A percentile compares a stretch with the other conserved stretches of the same genome.
phyloP scores from a whole-genome alignment of 2,113 vertebrate genomes.

The human (Homo sapiens) region DNA sequence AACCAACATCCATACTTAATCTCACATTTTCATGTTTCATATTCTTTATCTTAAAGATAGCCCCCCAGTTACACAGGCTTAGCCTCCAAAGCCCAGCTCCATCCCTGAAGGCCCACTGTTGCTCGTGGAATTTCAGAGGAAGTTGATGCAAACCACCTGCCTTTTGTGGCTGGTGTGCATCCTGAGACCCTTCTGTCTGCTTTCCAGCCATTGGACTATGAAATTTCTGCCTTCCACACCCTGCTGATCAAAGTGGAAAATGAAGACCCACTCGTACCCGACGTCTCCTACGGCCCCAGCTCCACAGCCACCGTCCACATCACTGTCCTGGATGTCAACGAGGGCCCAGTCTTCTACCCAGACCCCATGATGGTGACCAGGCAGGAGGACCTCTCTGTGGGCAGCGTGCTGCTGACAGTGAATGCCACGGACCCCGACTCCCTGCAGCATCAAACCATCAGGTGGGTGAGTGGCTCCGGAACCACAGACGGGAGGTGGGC shows the following conservation, averaged over 20 bases:
- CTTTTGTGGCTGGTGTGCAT: fast-evolving
- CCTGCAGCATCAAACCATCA: slow-evolving; percentile 93
- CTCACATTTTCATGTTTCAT: neutral
- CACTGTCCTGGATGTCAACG: slow-evolving; percentile 93
- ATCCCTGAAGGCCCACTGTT: fast-evolving
- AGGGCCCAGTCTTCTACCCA: slow-evolving; percentile 94
- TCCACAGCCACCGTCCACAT: slow-evolving; percentile 95
- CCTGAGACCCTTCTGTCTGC: neutral
- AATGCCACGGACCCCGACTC: slow-evolving; percentile 96
- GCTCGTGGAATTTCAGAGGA: fast-evolving
- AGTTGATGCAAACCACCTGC: fast-evolving
- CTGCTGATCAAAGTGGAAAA: slow-evolving; percentile 97
- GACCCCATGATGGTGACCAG: slow-evolving; percentile 92
- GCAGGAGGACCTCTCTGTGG: slow-evolving; percentile 91
- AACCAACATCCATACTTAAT: neutral
- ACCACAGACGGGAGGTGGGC: fast-evolving
- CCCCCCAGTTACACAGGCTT: neutral
- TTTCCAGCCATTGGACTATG: slow-evolving; percentile 94
- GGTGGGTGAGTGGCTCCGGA: slow-evolving; percentile 82
- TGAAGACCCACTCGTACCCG: slow-evolving; percentile 92
- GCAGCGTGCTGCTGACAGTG: slow-evolving; percentile 91
- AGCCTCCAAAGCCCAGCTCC: neutral
- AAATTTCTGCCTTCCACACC: slow-evolving; percentile 91
- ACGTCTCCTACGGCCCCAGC: slow-evolving; percentile 92
- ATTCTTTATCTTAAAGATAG: neutral